Evolutionary conservation across 2,797 vertebrate genomes (phyloP).

Genomic region (Paramormyrops hopkinsi): DNA sequence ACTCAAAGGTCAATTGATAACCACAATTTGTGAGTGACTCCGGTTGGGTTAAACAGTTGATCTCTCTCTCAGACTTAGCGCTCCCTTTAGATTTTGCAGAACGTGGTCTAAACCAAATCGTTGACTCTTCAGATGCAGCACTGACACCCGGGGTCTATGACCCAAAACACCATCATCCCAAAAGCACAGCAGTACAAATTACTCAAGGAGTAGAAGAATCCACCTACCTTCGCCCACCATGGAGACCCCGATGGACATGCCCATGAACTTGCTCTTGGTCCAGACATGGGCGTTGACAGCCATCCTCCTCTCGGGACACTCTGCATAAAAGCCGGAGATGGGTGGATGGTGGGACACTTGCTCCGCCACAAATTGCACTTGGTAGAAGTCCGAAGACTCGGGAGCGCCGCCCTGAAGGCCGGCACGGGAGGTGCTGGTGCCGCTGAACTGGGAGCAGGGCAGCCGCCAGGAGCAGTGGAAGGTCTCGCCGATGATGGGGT

Average conservation of each 20-base stretch:
- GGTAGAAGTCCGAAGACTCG: slow-evolving; percentile 60
- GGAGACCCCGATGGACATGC: slow-evolving; percentile 97
- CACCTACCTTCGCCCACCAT: slow-evolving; percentile 92
- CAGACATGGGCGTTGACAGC: slow-evolving; percentile 93
- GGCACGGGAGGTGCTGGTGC: slow-evolving; percentile 29
- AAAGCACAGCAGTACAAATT: background rate
- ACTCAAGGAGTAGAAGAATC: background rate
- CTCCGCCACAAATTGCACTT: slow-evolving; percentile 87
- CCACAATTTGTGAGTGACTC: background rate
- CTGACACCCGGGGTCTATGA: background rate
- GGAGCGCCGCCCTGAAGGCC: slow-evolving; percentile 41
- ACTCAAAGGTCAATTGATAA: background rate
- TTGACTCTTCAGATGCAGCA: background rate
- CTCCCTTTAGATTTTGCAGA: background rate
- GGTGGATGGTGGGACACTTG: slow-evolving; percentile 98
- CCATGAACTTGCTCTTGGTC: slow-evolving; percentile 99
- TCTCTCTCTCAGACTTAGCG: background rate
- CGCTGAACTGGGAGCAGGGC: slow-evolving; percentile 45
- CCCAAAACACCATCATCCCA: background rate
- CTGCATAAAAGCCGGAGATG: slow-evolving; percentile 95
- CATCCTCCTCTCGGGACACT: slow-evolving; percentile 85
- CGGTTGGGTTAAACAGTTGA: background rate
- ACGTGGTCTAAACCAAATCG: background rate
- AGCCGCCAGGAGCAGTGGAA: slow-evolving; percentile 97
- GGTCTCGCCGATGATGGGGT: slow-evolving; percentile 94